Evolutionary conservation across 37 sponge, comb jelly and placozoan species (phyloP), one percentile per base, ranked within the genome.

Genomic region (Ephydatia muelleri): DNA sequence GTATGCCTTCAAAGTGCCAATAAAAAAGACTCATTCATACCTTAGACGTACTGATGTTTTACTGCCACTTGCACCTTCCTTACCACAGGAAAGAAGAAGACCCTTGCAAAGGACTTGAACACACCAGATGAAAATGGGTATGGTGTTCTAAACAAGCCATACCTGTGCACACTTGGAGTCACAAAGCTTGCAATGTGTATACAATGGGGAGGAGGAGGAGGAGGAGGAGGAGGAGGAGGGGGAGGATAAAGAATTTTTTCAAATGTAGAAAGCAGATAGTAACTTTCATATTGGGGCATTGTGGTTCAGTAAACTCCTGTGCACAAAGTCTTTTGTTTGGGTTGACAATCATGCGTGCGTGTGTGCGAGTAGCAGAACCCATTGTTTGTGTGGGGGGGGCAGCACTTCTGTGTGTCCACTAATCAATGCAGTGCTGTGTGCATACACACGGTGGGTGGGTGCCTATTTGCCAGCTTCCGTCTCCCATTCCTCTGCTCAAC

Each of bases 61-160:
- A 14, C 23, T 37, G 36, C 37, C 23, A 73, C 33, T 23, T 19
- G 0, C 3, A 28, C 21, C 57, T 32, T 49, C 5, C 1, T 43
- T 48, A n/a, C 35, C 70, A 31, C 33, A 84, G 89, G 84, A 2
- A 89, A 88, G 72, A 83, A 78, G 68, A 84, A 88, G 68, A 79
- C 40, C 19, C 48, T 79, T 22, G 36, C 79, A 22, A 89, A 89
- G 64, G 84, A 83, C 36, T 67, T 84, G 73, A 79, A 79, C 43
- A n/a, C 68, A 0, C 79, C 79, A 13, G 89, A 84, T 78, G 89
- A 83, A 5, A 67, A 22, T 78, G 73, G 85, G 40, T 38, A 49
- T 33, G 80, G 22, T n/a, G n/a, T 65, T 29, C 65, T 14, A 16
- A 84, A 65, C 85, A 68, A 68, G 34, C 77, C 77, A 23, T 5